phyloP scores from a whole-genome alignment of 1,140 invertebrate genomes.

The Propsilocerus akamusi region DNA sequence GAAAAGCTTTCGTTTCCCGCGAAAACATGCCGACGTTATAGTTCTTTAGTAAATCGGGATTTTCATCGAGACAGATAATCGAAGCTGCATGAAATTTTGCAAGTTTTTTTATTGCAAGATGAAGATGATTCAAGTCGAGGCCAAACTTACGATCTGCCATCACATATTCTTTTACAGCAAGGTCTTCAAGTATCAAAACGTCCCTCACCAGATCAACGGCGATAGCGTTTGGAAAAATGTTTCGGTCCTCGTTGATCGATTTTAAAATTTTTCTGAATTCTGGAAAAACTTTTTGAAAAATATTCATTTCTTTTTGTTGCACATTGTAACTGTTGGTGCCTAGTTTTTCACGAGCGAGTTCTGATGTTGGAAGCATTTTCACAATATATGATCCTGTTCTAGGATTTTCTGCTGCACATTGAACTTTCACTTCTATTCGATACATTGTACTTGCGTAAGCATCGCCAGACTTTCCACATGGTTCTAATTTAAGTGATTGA shows the following conservation, averaged over 20 bases:
- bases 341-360: neutral
- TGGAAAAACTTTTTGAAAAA: neutral
- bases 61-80: neutral
- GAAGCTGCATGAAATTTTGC: neutral
- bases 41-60: neutral
- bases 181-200: neutral
- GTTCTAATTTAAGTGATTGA: neutral
- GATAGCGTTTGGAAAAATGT: neutral
- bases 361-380: neutral
- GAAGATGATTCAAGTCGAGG: neutral
- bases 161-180: neutral
- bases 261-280: neutral
- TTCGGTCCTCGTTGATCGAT: neutral
- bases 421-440: no score
- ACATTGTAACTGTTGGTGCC: neutral
- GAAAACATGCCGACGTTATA: neutral
- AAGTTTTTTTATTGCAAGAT: neutral
- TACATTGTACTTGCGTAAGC: neutral
- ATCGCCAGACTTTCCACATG: neutral
- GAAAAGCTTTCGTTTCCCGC: neutral
- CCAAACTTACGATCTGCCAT: neutral
- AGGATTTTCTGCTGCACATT: neutral
- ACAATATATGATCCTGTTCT: neutral
- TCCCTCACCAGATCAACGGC: neutral
- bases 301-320: neutral